These are phyloP conservation scores for Orthonychiurus folsomi DNA, from an alignment of 2,888 invertebrate species.

Conservation along the genomic window DNA sequence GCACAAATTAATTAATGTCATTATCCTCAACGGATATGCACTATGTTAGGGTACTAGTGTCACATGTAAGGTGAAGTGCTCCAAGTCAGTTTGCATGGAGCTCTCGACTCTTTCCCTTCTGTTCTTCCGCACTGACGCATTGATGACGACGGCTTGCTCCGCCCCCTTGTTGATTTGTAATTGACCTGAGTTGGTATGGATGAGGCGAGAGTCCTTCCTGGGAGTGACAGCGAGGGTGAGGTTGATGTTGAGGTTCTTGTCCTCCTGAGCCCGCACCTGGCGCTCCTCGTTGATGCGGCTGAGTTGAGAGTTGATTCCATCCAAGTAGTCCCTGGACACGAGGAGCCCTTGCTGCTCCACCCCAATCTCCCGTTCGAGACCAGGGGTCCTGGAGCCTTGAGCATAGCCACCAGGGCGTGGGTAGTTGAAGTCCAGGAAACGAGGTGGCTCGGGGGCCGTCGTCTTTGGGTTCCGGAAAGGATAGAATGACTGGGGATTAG, in stretches of 20 bases:
- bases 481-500: conserved; percentile 2
- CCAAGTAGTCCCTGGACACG: background rate
- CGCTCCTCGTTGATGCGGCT: background rate
- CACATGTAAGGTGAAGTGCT: too few relatives aligned
- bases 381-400: too few relatives aligned
- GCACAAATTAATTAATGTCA: too few relatives aligned
- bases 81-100: background rate
- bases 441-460: too few relatives aligned
- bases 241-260: conserved; percentile 17
- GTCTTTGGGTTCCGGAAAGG: too few relatives aligned
- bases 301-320: background rate
- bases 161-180: background rate
- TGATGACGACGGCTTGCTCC: background rate
- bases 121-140: too few relatives aligned
- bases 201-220: too few relatives aligned
- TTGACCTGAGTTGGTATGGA: background rate
- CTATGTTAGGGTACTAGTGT: too few relatives aligned
- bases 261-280: background rate
- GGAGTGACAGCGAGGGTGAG: conserved; percentile 14
- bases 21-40: too few relatives aligned
- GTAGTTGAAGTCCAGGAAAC: background rate
- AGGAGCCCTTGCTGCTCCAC: too few relatives aligned
- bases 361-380: too few relatives aligned
- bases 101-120: background rate
- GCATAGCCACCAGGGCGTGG: too few relatives aligned